Evolutionary conservation across 2,113 vertebrate species (phyloP).

Genomic region (Neoarius graeffei): DNA sequence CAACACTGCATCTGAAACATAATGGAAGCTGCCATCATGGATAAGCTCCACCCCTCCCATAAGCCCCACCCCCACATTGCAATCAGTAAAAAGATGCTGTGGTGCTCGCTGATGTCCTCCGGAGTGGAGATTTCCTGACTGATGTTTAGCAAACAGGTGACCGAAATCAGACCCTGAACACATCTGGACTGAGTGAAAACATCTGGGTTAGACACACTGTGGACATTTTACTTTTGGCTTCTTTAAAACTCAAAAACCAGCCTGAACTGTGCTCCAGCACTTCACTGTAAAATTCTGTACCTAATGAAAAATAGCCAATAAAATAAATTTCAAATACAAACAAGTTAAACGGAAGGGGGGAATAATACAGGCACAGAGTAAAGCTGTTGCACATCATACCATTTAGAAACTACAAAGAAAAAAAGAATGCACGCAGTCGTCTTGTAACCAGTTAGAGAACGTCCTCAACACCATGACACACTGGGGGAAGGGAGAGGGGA

Average conservation of each 20-base stretch:
- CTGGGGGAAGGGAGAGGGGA: neutral
- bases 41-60: neutral
- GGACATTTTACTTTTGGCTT: neutral
- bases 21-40: neutral
- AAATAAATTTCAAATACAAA: neutral
- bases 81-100: neutral
- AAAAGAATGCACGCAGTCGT: conserved; percentile 16
- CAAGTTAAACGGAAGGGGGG: neutral
- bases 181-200: neutral
- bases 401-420: conserved; percentile 29
- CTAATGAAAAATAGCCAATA: neutral
- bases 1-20: neutral
- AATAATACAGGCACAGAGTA: conserved; percentile 47
- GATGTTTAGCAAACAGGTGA: neutral
- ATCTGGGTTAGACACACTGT: neutral
- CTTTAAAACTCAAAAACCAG: neutral
- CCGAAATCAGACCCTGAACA: neutral
- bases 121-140: neutral
- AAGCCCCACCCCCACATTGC: neutral
- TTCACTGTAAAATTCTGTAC: neutral
- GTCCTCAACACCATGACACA: conserved; percentile 42
- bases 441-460: conserved; percentile 27
- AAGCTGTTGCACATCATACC: conserved; percentile 46
- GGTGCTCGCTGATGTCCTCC: neutral
- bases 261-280: neutral